Evolutionary conservation across 2,113 vertebrate genomes (phyloP).

Genomic region (Atlantisia rogersi): DNA sequence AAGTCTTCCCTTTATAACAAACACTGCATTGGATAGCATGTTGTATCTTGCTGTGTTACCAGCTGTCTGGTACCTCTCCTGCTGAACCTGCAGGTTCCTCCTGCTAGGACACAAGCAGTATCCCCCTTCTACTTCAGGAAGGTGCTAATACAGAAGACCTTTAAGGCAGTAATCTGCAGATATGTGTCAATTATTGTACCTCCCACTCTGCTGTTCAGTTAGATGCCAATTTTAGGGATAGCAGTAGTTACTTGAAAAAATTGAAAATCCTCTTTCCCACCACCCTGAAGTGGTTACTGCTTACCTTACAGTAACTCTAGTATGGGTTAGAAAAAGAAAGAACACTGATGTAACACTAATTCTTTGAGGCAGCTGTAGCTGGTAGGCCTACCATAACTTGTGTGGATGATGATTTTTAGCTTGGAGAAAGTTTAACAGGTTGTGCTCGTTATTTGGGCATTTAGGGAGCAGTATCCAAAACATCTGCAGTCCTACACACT

Average conservation of each 20-base stretch:
- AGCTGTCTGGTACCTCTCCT: background rate
- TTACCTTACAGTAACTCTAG: background rate
- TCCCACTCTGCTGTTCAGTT: background rate
- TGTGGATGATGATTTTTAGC: background rate
- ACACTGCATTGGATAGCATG: background rate
- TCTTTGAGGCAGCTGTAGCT: background rate
- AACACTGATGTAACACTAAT: background rate
- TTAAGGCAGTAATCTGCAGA: background rate
- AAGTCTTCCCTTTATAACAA: background rate
- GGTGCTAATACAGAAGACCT: background rate
- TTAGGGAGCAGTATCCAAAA: background rate
- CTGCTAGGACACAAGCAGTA: background rate
- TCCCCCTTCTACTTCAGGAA: background rate
- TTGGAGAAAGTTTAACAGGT: background rate
- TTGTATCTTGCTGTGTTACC: slow-evolving; percentile 7
- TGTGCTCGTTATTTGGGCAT: background rate
- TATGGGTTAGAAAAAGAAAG: background rate
- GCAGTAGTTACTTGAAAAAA: background rate
- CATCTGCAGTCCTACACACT: background rate
- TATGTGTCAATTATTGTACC: background rate
- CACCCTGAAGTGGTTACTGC: background rate
- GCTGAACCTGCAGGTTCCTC: background rate
- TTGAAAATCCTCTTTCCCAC: background rate
- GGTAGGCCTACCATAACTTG: background rate
- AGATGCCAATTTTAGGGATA: background rate